Conservation (phyloP, 1,140 invertebrate genomes). For the Plectus sambesii region DNA sequence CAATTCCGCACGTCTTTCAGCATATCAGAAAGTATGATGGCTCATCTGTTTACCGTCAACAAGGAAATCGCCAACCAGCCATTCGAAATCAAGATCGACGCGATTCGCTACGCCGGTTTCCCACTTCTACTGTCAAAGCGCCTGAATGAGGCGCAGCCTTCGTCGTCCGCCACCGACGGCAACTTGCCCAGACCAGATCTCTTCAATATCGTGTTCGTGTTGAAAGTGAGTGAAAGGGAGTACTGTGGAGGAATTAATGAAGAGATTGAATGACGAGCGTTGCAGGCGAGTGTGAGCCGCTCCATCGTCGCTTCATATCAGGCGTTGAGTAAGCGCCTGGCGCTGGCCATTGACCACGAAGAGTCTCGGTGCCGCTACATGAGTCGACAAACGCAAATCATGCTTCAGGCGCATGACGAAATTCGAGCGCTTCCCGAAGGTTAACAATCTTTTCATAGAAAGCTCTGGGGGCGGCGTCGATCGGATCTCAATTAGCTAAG, state of each 20-base stretch:
- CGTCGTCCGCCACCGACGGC: too few species aligned
- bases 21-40: slow-evolving; percentile 37
- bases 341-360: slow-evolving; percentile 74
- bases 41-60: slow-evolving; percentile 43
- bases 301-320: slow-evolving; percentile 89
- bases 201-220: slow-evolving; percentile 18
- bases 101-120: slow-evolving; percentile 46
- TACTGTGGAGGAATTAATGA: too few species aligned
- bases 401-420: slow-evolving; percentile 64
- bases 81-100: slow-evolving; percentile 47
- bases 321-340: slow-evolving; percentile 76
- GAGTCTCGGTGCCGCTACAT: slow-evolving; percentile 77
- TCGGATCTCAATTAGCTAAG: too few species aligned
- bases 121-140: slow-evolving; percentile 31
- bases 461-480: slow-evolving; percentile 3
- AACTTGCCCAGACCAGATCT: too few species aligned
- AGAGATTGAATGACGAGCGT: too few species aligned
- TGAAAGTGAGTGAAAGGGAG: too few species aligned
- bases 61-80: slow-evolving; percentile 27
- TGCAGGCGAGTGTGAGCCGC: slow-evolving; percentile 54
- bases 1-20: too few species aligned
- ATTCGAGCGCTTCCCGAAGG: slow-evolving; percentile 54
- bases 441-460: slow-evolving; percentile 49
- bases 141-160: too few species aligned
- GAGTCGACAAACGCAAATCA: slow-evolving; percentile 73